Percentiles rank a stretch among this genome's conserved stretches.
These are phyloP conservation scores for Drosophila lacertosa DNA, from an alignment of 1,140 invertebrate genomes.

Conservation along the genomic window DNA sequence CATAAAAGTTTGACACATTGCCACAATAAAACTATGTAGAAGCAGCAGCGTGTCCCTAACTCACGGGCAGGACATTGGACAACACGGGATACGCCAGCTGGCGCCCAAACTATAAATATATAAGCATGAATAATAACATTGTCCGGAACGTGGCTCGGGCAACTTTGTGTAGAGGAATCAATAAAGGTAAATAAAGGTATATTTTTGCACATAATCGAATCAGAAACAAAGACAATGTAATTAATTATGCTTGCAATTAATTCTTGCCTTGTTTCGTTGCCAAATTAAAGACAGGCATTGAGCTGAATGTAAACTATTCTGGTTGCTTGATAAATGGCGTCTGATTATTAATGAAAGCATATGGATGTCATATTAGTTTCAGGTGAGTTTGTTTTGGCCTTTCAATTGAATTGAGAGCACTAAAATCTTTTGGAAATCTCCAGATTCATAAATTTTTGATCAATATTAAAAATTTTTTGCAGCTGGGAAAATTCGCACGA, in stretches of 20 bases:
- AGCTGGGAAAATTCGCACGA: slow-evolving; percentile 35
- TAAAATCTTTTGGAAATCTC: slow-evolving; percentile 28
- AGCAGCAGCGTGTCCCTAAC: not conserved
- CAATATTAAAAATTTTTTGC: slow-evolving; percentile 36
- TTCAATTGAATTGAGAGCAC: slow-evolving; percentile 67
- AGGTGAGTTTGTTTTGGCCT: not conserved
- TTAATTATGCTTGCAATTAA: slow-evolving; percentile 62
- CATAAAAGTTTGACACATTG: slow-evolving; percentile 39
- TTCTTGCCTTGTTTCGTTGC: slow-evolving; percentile 33
- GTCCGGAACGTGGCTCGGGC: not conserved
- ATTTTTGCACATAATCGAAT: slow-evolving; percentile 25
- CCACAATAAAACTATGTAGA: slow-evolving; percentile 15
- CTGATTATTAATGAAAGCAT: slow-evolving; percentile 47
- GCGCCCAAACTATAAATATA: slow-evolving; percentile 18
- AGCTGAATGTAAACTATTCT: slow-evolving; percentile 39
- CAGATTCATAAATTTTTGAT: slow-evolving; percentile 30
- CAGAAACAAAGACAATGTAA: slow-evolving; percentile 49
- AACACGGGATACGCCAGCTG: not conserved
- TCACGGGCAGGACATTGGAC: not conserved
- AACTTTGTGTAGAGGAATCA: not conserved
- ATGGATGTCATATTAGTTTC: not conserved
- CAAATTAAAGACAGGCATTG: slow-evolving; percentile 48
- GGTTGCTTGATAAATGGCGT: slow-evolving; percentile 36
- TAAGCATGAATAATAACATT: slow-evolving; percentile 56
- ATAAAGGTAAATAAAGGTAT: not conserved